Conservation (phyloP, 2,797 vertebrate species). For the Malacoraja senta region DNA sequence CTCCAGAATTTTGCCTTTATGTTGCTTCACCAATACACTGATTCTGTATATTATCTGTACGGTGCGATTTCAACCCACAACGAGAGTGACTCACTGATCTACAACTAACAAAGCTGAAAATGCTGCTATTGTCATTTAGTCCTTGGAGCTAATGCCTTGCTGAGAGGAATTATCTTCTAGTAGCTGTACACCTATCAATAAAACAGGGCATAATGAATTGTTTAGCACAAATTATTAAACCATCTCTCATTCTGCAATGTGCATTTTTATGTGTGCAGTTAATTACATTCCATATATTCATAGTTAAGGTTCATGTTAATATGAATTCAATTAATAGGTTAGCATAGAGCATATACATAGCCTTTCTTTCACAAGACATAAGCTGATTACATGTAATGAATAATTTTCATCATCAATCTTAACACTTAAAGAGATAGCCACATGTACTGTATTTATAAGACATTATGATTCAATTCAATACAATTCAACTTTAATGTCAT, state of each 20-base stretch:
- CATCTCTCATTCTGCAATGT: background rate
- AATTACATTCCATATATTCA: background rate
- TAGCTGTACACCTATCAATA: background rate
- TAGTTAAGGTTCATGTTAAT: background rate
- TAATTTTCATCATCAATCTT: background rate
- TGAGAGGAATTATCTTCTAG: background rate
- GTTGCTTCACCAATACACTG: too few relatives aligned
- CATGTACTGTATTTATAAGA: background rate
- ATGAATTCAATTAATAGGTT: background rate
- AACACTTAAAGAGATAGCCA: background rate
- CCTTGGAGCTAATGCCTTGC: background rate
- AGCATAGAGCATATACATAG: background rate
- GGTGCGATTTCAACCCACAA: too few relatives aligned
- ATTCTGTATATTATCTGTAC: too few relatives aligned
- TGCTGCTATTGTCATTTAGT: too few relatives aligned
- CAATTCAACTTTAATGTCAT: too few relatives aligned
- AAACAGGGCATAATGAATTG: background rate
- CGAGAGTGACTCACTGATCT: too few relatives aligned
- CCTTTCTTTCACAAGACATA: background rate
- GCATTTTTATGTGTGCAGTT: background rate
- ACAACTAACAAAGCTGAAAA: too few relatives aligned
- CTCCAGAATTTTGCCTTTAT: too few relatives aligned
- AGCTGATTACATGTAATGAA: background rate
- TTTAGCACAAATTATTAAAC: background rate
- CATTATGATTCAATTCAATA: background rate